Evolutionary conservation across 1,140 invertebrate genomes (phyloP), one percentile per base, ranked within the genome.

Genomic region (Drosophila chauvacae): DNA sequence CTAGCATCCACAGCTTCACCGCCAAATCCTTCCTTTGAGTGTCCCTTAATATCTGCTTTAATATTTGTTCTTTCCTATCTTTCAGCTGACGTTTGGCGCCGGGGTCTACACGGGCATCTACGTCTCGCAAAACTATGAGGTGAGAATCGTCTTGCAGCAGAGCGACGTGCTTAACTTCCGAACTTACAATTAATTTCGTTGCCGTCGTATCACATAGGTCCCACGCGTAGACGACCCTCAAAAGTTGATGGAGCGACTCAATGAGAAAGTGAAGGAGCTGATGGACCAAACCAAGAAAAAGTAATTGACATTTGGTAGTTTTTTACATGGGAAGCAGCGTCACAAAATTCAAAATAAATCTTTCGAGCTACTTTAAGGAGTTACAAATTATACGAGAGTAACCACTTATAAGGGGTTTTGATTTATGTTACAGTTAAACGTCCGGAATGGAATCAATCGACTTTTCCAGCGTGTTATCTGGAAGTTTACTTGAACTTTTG

Each of bases 21-120:
- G 3, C 14, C 13, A 61, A 33, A 7, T 7, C 6, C 60, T 7
- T n/a, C 16, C 16, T 5, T 10, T 35, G 7, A 33, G 26, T 30
- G 42, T 26, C n/a, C 5, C 1, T 37, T 4, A 5, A 26, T 33
- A 28, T 4, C 23, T 13, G 16, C 11, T 48, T 16, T 76, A 64
- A 64, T 42, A 64, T 37, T 14, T 3, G 9, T 13, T 33, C 14
- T 47, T 37, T 47, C 41, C 4, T 35, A 39, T 45, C 9, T 95
- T 95, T 57, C 93, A 97, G 96, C 78, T 97, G 62, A 95, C 95
- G 42, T 96, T 97, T 91, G 94, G 95, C 28, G 87, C 95, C 77
- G 96, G 97, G 35, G 92, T 97, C 28, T 97, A 97, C 82, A 93
- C 96, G 59, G 96, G 97, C 41, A 94, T 97, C 62, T 97, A 97